phyloP scores from a whole-genome alignment of 2,888 invertebrate species.

The Cataglyphis livida region DNA sequence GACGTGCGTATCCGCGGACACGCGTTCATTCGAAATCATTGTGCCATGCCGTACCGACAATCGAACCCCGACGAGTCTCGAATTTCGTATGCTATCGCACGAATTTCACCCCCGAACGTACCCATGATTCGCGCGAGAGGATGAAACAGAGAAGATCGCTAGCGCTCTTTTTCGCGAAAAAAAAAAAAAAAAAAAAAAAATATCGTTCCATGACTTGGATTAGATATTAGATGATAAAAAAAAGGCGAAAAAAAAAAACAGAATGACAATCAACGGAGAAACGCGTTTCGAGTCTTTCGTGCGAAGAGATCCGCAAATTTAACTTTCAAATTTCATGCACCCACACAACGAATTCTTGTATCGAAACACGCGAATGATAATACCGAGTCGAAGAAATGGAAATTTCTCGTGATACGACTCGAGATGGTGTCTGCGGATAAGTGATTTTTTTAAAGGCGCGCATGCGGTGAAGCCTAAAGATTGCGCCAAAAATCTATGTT shows the following conservation, averaged over 20 bases:
- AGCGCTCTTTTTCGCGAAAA: neutral
- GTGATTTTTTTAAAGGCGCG: neutral
- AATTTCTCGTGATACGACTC: neutral
- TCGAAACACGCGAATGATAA: neutral
- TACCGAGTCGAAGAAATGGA: neutral
- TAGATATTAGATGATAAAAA: neutral
- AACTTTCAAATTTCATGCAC: constrained; percentile 40
- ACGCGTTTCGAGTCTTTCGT: neutral
- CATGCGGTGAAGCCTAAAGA: neutral
- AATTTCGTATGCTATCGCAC: constrained; percentile 59
- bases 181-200: constrained; percentile 37
- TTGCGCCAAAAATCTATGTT: neutral
- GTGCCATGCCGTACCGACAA: constrained; percentile 27
- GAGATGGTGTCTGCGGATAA: neutral
- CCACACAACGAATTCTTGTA: neutral
- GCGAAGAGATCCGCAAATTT: constrained; percentile 32
- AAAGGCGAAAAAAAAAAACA: neutral
- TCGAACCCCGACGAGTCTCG: constrained; percentile 49
- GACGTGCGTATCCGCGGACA: constrained; percentile 36
- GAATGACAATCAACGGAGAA: constrained; percentile 16
- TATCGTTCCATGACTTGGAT: constrained; percentile 44
- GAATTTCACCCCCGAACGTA: constrained; percentile 53
- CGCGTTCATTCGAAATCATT: constrained; percentile 63
- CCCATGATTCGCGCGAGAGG: constrained; percentile 19
- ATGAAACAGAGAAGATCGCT: constrained; percentile 2